These are phyloP conservation scores for Chaitophorus viminalis DNA, from an alignment of 2,888 invertebrate species.

Conservation along the genomic window DNA sequence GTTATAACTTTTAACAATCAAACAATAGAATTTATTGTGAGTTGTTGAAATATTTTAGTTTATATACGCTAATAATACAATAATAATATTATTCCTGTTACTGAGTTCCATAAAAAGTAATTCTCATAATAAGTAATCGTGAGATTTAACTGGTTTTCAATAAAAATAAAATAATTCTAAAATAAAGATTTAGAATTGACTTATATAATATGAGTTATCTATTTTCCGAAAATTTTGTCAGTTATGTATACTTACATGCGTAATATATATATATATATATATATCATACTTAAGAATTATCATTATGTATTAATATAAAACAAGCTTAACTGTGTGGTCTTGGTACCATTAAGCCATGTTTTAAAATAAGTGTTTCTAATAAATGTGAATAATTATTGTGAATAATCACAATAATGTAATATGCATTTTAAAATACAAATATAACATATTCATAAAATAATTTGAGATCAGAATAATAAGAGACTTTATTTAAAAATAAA, in stretches of 20 bases:
- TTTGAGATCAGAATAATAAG: too few species aligned
- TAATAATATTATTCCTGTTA: background rate
- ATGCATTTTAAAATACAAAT: too few species aligned
- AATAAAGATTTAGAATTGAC: background rate
- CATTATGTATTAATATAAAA: too few species aligned
- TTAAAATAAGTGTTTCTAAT: too few species aligned
- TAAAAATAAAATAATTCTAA: background rate
- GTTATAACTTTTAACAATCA: background rate
- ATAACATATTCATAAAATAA: too few species aligned
- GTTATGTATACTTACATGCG: background rate
- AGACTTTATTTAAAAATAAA: too few species aligned
- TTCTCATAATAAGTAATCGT: background rate
- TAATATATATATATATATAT: too few species aligned
- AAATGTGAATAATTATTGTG: too few species aligned
- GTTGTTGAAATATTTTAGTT: constrained; percentile 15
- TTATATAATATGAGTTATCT: background rate
- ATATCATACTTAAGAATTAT: background rate
- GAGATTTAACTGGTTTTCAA: background rate
- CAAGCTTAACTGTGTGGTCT: too few species aligned
- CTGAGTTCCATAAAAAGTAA: background rate
- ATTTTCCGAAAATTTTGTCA: background rate
- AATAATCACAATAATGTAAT: too few species aligned
- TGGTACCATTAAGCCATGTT: too few species aligned
- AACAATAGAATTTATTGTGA: constrained; percentile 19
- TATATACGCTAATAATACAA: constrained; percentile 28